These are phyloP conservation scores for Sebastes miniatus DNA, from an alignment of 2,797 vertebrate genomes.

Conservation along the genomic window DNA sequence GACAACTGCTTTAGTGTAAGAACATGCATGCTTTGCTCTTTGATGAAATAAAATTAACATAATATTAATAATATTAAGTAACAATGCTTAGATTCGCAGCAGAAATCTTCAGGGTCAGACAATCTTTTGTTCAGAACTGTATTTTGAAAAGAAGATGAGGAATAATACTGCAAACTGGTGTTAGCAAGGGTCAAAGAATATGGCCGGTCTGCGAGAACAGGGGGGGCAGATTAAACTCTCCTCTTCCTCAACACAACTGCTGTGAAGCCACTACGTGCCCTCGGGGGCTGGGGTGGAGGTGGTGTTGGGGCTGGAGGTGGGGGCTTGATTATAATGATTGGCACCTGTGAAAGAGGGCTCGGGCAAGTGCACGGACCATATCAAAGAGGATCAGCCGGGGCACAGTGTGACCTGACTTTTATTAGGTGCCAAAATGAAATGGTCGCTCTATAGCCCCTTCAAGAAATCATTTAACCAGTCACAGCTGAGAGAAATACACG, in stretches of 20 bases:
- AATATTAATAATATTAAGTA: no score
- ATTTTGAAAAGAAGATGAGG: constrained; percentile 16
- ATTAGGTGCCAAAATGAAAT: constrained; percentile 79
- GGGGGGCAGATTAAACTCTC: constrained; percentile 51
- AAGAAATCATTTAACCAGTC: constrained; percentile 76
- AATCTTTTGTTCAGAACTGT: not conserved
- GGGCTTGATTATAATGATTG: constrained; percentile 73
- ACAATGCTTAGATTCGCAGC: not conserved
- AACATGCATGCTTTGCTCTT: not conserved
- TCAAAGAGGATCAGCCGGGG: constrained; percentile 76
- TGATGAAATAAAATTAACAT: not conserved
- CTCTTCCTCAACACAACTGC: constrained; percentile 34
- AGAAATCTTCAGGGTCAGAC: not conserved
- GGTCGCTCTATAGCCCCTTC: constrained; percentile 65
- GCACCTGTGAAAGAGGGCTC: constrained; percentile 72
- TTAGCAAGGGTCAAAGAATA: constrained; percentile 55
- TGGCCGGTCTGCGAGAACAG: constrained; percentile 31
- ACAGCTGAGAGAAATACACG: constrained; percentile 50
- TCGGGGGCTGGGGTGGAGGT: constrained; percentile 12
- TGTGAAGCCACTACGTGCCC: constrained; percentile 2
- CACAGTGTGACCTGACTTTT: constrained; percentile 72
- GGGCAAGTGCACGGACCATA: constrained; percentile 71
- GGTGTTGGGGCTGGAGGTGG: constrained; percentile 24
- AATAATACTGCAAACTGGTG: constrained; percentile 25
- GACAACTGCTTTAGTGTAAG: not conserved